Base-by-base conservation (phyloP, 1,140 invertebrate genomes). In the Lutraria rhynchaena region DNA sequence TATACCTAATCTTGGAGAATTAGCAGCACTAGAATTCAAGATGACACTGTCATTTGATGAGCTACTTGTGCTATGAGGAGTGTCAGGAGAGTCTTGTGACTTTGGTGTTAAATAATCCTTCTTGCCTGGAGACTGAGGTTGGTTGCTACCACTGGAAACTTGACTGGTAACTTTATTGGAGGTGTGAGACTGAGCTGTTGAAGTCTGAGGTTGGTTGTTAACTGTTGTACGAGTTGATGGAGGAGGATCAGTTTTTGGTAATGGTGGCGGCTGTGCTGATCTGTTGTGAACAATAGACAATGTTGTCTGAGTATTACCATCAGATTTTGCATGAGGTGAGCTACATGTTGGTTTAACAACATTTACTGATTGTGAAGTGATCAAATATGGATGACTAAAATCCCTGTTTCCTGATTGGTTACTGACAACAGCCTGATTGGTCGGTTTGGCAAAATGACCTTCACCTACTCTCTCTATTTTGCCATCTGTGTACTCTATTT, bases 41-140 rank as follows among this genome's bases (percentile, higher is more conserved):
- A 89, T 88, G 24, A 89, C 88, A 85, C 89, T 91, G 63, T 90
- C 89, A 61, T 82, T 90, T 24, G 89, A 90, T 19, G 89, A 90
- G 61, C 78, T 78, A 70, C 85, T 87, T 33, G 73, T 83, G 22
- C 70, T 82, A 57, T 57, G 24, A 27, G 63, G 37, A 31, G 27
- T 61, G 63, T 44, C 74, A 55, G 57, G 80, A 49, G 73, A 80
- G 29, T 41, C 81, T 67, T 63, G 53, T n/a, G 1, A 27, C 69
- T 63, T 73, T 81, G 65, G 22, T 37, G 53, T 63, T 31, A 53
- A 41, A 7, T 37, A 22, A 13, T 60, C 61, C 49, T 53, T 58
- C 33, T 37, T 74, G 19, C 55, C 74, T 27, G 77, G 74, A 13
- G 70, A 71, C 37, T 57, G 53, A 67, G 67, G 55, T 35, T 53